These are phyloP conservation scores for Lutraria lutraria DNA, from an alignment of 2,888 invertebrate genomes.

Conservation along the genomic window DNA sequence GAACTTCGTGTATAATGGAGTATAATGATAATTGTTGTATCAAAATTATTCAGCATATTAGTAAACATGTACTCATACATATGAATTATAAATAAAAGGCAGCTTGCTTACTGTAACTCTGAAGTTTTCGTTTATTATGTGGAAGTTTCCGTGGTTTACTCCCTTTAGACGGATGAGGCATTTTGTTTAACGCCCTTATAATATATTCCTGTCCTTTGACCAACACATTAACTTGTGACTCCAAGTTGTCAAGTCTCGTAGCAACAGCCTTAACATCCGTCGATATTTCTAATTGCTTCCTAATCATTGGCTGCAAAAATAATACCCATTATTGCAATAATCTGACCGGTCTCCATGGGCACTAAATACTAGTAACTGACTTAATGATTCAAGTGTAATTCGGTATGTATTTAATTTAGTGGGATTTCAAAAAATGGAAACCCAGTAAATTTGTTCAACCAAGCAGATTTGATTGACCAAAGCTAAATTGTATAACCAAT, in stretches of 20 bases:
- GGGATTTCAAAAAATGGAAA: neutral
- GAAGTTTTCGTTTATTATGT: neutral
- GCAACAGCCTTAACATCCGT: neutral
- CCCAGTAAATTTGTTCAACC: too few relatives aligned
- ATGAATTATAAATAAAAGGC: neutral
- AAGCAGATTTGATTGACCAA: too few relatives aligned
- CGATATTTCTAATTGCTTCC: neutral
- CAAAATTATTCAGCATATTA: neutral
- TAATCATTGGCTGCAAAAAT: constrained; percentile 33
- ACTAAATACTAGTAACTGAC: neutral
- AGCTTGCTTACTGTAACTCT: neutral
- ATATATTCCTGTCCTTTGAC: constrained; percentile 26
- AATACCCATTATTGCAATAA: neutral
- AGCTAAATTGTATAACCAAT: too few relatives aligned
- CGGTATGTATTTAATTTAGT: neutral
- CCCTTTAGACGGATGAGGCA: neutral
- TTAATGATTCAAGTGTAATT: neutral
- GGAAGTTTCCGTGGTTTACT: neutral
- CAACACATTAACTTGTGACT: neutral
- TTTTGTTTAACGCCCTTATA: constrained; percentile 3
- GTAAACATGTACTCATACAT: neutral
- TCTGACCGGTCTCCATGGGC: neutral
- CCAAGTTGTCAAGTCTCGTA: neutral
- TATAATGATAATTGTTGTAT: neutral
- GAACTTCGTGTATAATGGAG: neutral